Conservation (phyloP, 2,113 vertebrate species). For the Cephalopholis sonnerati region DNA sequence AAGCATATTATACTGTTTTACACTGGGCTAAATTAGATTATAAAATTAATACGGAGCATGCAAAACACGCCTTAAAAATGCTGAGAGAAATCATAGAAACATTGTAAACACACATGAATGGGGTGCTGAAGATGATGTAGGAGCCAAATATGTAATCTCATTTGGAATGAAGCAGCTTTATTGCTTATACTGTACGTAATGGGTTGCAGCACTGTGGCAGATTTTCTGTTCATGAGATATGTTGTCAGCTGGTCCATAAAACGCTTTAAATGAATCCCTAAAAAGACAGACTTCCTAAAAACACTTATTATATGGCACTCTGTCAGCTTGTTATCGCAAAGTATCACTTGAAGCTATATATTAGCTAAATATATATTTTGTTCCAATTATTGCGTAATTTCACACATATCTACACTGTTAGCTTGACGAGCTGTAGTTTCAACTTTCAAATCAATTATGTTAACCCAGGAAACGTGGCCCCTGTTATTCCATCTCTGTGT, state of each 20-base stretch:
- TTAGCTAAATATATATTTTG: not conserved
- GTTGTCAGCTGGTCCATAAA: not conserved
- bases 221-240: not conserved
- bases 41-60: not conserved
- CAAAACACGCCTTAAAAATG: not conserved
- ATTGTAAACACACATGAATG: not conserved
- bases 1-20: not conserved
- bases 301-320: not conserved
- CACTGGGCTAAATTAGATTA: not conserved
- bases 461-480: not conserved
- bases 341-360: not conserved
- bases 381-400: not conserved
- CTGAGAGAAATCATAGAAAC: not conserved
- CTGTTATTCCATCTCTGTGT: conserved; percentile 8
- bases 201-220: not conserved
- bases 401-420: not conserved
- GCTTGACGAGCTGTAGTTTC: not conserved
- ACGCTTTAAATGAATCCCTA: not conserved
- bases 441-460: conserved; percentile 8
- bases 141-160: not conserved
- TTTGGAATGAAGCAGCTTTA: not conserved
- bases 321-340: not conserved
- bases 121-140: too few species aligned
- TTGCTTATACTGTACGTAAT: not conserved
- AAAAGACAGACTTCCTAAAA: not conserved